phyloP scores from a whole-genome alignment of 23 tunicate genomes.

The Trididemnum clinides region DNA sequence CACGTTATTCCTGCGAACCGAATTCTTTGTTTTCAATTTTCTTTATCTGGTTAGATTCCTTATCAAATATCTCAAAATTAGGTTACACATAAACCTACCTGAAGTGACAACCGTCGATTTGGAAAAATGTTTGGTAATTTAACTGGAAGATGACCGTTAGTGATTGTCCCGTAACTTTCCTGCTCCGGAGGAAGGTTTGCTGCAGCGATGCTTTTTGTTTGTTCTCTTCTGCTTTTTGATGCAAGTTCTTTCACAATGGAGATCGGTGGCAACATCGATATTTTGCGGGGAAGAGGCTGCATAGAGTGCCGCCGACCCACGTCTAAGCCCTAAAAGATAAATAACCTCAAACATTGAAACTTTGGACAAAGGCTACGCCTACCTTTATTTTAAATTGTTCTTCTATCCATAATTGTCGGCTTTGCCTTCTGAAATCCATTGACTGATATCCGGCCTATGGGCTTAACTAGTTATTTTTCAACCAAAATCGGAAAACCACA shows the following conservation, averaged over 20 bases:
- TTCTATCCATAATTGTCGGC: conserved; percentile 51
- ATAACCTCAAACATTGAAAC: neutral
- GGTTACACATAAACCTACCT: neutral
- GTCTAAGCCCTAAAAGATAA: conserved; percentile 1
- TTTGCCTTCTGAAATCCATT: conserved; percentile 53
- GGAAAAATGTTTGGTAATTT: conserved; percentile 20
- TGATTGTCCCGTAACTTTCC: neutral
- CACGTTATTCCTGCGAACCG: no score
- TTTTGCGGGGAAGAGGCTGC: conserved; percentile 8
- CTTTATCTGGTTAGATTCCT: no score
- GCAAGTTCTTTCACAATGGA: neutral
- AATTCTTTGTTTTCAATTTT: no score
- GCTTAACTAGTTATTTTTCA: no score
- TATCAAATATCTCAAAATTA: no score
- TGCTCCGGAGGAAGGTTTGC: neutral
- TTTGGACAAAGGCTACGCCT: neutral
- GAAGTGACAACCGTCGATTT: neutral
- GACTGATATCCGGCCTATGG: no score
- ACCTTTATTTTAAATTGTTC: conserved; percentile 51
- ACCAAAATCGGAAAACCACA: no score
- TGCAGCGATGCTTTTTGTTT: conserved; percentile 48
- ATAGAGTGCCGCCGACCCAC: conserved; percentile 48
- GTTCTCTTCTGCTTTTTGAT: neutral
- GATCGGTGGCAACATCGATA: conserved; percentile 42
- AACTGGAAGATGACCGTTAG: neutral